Percentiles rank a stretch among this genome's conserved stretches.
Evolutionary conservation across 2,113 vertebrate genomes (phyloP).

Genomic region (Sinocyclocheilus rhinocerous): DNA sequence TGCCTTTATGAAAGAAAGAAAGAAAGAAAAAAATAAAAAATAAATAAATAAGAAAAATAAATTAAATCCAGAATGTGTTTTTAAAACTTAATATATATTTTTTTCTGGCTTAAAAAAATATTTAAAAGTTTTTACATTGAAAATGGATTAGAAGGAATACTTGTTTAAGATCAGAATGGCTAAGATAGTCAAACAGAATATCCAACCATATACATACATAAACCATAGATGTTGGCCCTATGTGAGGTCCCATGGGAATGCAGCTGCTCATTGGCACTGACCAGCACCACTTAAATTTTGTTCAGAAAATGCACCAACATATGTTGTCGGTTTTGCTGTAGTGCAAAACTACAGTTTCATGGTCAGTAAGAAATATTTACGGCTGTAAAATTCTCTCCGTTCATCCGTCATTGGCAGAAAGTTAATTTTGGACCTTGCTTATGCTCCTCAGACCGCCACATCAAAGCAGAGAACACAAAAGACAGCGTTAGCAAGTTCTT

Average conservation of each 20-base stretch:
- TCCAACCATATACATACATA: not conserved
- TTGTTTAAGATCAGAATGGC: too few relatives aligned
- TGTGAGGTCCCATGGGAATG: not conserved
- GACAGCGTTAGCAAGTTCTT: not conserved
- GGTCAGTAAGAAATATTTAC: not conserved
- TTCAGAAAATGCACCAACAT: not conserved
- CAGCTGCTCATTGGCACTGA: not conserved
- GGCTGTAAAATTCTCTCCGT: not conserved
- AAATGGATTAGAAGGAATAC: too few relatives aligned
- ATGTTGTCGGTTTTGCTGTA: not conserved
- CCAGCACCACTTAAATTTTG: not conserved
- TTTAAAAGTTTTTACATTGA: too few relatives aligned
- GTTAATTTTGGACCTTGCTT: not conserved
- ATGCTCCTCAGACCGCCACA: not conserved
- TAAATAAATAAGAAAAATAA: too few relatives aligned
- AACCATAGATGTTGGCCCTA: not conserved
- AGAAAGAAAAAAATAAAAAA: too few relatives aligned
- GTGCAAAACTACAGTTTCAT: not conserved
- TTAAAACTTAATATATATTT: too few relatives aligned
- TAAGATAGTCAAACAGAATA: not conserved
- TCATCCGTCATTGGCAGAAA: not conserved
- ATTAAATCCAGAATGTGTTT: too few relatives aligned
- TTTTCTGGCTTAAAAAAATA: too few relatives aligned
- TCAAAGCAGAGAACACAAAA: conserved; percentile 4
- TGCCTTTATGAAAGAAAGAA: too few relatives aligned